Evolutionary conservation across 2,113 vertebrate species (phyloP), one percentile per base, ranked within the genome.

Genomic region (Onychorhynchus coronatus): DNA sequence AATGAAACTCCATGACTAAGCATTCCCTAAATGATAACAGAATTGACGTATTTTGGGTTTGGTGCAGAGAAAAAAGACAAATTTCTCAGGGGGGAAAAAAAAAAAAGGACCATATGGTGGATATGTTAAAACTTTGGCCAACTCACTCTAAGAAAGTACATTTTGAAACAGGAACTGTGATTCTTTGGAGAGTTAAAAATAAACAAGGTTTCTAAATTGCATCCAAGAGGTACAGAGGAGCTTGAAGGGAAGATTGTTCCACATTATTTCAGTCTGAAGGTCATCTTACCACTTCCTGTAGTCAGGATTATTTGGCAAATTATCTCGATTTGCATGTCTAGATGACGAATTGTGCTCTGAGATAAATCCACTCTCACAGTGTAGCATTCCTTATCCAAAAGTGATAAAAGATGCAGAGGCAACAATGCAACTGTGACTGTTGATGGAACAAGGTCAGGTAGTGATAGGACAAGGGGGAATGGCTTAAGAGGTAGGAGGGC

Each of bases 361-460:
- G 31, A 87, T 31, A 52, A 96, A 58, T 62, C 17, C 39, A 61
- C 73, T 73, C 11, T 55, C 49, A 61, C 39, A 97, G 96, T 97
- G 97, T 91, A 98, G 91, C 97, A 98, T 97, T 98, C 97, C 95
- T 92, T 76, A 47, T 68, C 95, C 92, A 86, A 74, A 52, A 61
- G 49, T 62, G 77, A 50, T 67, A 12, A 71, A 53, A 77, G 50
- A 18, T 21, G 12, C 17, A 61, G 19, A n/a, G 5, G 20, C 16
- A 78, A 39, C 46, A 28, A 17, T 20, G 25, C 27, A n/a, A 20
- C 46, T 65, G 53, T 35, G 66, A 5, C 14, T 42, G 28, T 65
- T 49, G 39, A 53, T 49, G 59, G 35, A 62, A 61, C 3, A 8
- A 11, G 11, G 11, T 1, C 15, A 17, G 58, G 49, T 33, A 46